A percentile compares a stretch with the other conserved stretches of the same genome.
Evolutionary conservation across 2,888 invertebrate genomes (phyloP).

Genomic region (Catocala fraxini): DNA sequence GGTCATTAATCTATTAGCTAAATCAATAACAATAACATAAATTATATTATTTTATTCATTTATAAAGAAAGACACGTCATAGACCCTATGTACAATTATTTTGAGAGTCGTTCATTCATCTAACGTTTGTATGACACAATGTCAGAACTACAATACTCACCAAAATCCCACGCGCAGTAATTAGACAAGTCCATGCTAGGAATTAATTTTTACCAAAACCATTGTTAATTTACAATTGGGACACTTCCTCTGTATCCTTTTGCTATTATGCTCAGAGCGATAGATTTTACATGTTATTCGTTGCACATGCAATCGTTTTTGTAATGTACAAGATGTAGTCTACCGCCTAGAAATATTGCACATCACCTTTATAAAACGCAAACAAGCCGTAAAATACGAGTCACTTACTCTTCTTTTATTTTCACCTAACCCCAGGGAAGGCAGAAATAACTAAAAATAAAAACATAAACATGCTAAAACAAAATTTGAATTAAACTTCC

Average conservation of each 20-base stretch:
- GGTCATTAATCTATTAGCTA: too few relatives aligned
- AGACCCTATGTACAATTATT: too few relatives aligned
- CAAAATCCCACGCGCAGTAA: conserved; percentile 34
- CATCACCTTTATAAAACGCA: conserved; percentile 66
- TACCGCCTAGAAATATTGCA: conserved; percentile 53
- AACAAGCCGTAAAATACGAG: conserved; percentile 71
- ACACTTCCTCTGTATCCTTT: conserved; percentile 26
- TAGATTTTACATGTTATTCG: conserved; percentile 31
- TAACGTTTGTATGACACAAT: not conserved
- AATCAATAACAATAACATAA: too few relatives aligned
- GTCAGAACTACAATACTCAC: conserved; percentile 50
- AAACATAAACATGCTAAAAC: conserved; percentile 70
- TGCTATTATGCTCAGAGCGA: conserved; percentile 29
- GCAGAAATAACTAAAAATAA: conserved; percentile 84
- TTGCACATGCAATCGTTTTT: conserved; percentile 50
- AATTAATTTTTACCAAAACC: conserved; percentile 47
- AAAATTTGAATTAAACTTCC: conserved; percentile 53
- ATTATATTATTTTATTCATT: too few relatives aligned
- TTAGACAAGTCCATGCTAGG: conserved; percentile 17
- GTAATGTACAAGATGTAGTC: conserved; percentile 45
- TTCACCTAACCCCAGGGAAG: conserved; percentile 78
- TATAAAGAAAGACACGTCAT: too few relatives aligned
- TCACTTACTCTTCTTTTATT: conserved; percentile 81
- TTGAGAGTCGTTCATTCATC: too few relatives aligned
- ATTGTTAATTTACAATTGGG: conserved; percentile 30